Evolutionary conservation across 2,797 vertebrate genomes (phyloP), one percentile per base, ranked within the genome.

Genomic region (Bradypus variegatus): DNA sequence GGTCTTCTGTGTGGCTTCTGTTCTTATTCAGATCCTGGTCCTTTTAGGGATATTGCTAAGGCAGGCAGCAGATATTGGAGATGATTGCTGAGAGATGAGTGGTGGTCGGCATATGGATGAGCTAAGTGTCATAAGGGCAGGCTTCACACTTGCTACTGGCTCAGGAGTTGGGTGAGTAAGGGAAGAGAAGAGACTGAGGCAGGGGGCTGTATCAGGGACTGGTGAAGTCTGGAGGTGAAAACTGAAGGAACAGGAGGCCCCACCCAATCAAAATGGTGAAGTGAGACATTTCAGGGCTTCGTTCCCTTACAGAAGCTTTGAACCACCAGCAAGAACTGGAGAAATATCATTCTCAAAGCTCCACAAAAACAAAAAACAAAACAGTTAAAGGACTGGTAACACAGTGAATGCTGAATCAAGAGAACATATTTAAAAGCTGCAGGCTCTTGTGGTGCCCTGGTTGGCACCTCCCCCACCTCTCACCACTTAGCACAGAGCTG

Each of bases 141-240:
- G 13, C 41, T 55, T 86, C n/a, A 23, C 0, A 64, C 31, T n/a
- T 83, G 45, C 3, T 41, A 16, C 58, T 83, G 55, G 62, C 86
- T 83, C 48, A 58, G 36, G 60, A 90, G 41, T 55, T 65, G 31
- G 23, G 75, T 91, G 80, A 84, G 64, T 76, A 64, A 75, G 64
- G 75, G 85, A 92, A 84, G 36, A 69, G 8, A 41, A 92, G 92
- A 67, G 72, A 83, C 33, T 4, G 25, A 78, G 67, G 27, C 33
- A 65, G 65, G 60, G n/a, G 48, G 67, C 70, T 48, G 23, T 65
- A 65, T 58, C 16, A 70, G 29, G 62, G 18, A 31, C 87, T 90
- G 73, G 80, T 92, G 76, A 69, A 79, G 89, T 83, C 73, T 89
- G 53, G 38, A 88, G 85, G 45, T 55, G 69, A 88, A 86, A 62